These are phyloP conservation scores for Pseudorhiza aurosa DNA, from an alignment of 30 jellyfish, hydroid and myxozoan genomes.

Conservation along the genomic window DNA sequence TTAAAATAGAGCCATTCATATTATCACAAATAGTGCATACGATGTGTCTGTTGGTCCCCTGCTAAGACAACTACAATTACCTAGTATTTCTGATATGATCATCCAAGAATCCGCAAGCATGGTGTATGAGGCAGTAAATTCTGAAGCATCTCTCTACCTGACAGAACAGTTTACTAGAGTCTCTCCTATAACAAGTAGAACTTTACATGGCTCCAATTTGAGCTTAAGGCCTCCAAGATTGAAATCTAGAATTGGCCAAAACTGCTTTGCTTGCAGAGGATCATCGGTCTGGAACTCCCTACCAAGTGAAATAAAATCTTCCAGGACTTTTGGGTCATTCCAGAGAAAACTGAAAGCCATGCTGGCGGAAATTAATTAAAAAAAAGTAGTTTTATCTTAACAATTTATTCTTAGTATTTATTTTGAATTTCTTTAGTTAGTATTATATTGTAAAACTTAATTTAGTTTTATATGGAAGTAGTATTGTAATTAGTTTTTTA, in stretches of 20 bases:
- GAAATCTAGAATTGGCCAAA: background rate
- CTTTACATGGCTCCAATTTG: conserved; percentile 5
- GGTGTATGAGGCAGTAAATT: background rate
- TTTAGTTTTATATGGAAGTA: too few species aligned
- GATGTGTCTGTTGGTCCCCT: conserved; percentile 4
- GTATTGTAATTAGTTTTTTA: too few species aligned
- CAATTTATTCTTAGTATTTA: too few species aligned
- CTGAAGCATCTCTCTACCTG: background rate
- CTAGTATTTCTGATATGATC: conserved; percentile 9
- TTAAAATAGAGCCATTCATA: background rate
- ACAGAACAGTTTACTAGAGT: conserved; percentile 7
- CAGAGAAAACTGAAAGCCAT: background rate
- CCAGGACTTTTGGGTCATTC: background rate
- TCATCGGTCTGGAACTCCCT: conserved; percentile 1
- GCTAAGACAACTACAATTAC: background rate
- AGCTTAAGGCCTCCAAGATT: conserved; percentile 17
- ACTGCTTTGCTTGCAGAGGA: conserved; percentile 27
- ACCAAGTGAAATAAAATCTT: conserved; percentile 7
- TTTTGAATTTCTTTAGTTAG: too few species aligned
- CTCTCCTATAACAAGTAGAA: background rate
- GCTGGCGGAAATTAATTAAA: too few species aligned
- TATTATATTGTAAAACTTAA: too few species aligned
- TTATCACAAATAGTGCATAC: background rate
- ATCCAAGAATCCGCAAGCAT: conserved; percentile 7
- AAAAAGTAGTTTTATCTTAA: too few species aligned